Evolutionary conservation across 2,797 vertebrate genomes (phyloP).

Genomic region (Alfaro cultratus): DNA sequence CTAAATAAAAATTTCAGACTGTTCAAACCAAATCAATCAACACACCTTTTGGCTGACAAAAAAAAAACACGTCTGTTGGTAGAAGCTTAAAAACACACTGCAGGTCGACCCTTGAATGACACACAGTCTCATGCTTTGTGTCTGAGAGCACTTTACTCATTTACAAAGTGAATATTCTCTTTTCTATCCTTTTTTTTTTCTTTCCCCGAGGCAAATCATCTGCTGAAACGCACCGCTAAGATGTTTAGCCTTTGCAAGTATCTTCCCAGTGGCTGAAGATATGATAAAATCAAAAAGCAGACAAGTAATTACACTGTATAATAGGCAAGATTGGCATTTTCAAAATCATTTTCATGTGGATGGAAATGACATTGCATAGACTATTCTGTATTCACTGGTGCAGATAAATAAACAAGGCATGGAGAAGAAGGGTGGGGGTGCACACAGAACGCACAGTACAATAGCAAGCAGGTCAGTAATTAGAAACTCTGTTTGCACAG

Average conservation of each 20-base stretch:
- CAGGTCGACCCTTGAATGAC: conserved; percentile 42
- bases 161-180: conserved; percentile 39
- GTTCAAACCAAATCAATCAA: not conserved
- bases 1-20: not conserved
- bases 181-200: conserved; percentile 32
- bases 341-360: conserved; percentile 87
- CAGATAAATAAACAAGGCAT: conserved; percentile 89
- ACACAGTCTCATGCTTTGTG: conserved; percentile 36
- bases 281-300: conserved; percentile 83
- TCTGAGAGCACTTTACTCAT: conserved; percentile 50
- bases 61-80: not conserved
- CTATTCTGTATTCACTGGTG: conserved; percentile 88
- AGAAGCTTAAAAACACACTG: conserved; percentile 12
- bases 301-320: conserved; percentile 86
- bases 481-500: conserved; percentile 92
- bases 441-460: conserved; percentile 85
- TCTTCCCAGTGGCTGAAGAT: conserved; percentile 79
- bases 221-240: conserved; percentile 70
- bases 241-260: conserved; percentile 79
- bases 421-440: conserved; percentile 73
- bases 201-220: conserved; percentile 56
- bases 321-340: conserved; percentile 88
- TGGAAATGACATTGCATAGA: conserved; percentile 87
- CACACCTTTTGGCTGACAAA: not conserved
- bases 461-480: conserved; percentile 91